phyloP scores from a whole-genome alignment of 2,888 invertebrate genomes.

The Harmothoe impar region DNA sequence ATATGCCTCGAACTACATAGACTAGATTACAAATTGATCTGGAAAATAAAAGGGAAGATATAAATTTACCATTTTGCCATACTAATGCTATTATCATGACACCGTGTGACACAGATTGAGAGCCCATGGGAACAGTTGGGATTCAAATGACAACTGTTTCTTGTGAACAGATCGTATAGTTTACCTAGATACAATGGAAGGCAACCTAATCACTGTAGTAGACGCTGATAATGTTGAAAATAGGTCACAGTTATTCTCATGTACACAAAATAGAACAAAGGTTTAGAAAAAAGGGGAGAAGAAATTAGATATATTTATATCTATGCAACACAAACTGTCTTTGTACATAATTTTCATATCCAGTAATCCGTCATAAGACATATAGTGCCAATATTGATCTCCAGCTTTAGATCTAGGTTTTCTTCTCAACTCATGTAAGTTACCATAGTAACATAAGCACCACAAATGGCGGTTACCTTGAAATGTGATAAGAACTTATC shows the following conservation, averaged over 20 bases:
- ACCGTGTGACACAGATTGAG: not conserved
- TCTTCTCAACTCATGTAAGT: conserved; percentile 46
- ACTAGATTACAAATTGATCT: conserved; percentile 1
- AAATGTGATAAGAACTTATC: not conserved
- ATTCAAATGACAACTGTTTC: no score
- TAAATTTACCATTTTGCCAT: not conserved
- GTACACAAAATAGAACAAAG: not conserved
- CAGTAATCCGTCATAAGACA: not conserved
- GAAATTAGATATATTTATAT: not conserved
- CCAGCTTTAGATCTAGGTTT: not conserved
- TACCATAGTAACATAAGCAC: conserved; percentile 54
- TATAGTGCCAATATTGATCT: not conserved
- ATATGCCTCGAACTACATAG: not conserved
- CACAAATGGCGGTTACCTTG: not conserved
- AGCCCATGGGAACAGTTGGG: no score
- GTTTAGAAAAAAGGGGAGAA: not conserved
- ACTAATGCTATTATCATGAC: not conserved
- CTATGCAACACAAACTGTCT: not conserved
- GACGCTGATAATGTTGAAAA: not conserved
- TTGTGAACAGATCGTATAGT: not conserved
- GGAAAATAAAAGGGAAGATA: conserved; percentile 8
- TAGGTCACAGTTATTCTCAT: not conserved
- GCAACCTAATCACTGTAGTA: not conserved
- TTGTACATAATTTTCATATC: not conserved
- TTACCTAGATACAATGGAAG: not conserved